These are phyloP conservation scores for Echinarachnius parma DNA, from an alignment of 53 echinoderm and acorn worm species.

Conservation along the genomic window DNA sequence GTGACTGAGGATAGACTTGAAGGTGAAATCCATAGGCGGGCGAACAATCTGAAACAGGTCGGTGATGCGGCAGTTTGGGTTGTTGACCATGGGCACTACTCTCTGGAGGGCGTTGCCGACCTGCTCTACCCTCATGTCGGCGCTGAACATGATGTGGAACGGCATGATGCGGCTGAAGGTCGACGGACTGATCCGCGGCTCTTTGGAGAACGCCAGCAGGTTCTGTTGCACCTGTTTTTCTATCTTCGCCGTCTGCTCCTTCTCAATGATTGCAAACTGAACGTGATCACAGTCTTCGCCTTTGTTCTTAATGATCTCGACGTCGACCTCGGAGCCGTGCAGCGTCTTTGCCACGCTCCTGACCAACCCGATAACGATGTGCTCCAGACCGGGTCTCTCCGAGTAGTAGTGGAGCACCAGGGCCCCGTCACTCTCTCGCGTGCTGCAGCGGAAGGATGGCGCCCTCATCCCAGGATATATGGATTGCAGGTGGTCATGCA, in stretches of 20 bases:
- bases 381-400: slow-evolving; percentile 84
- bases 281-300: slow-evolving; percentile 95
- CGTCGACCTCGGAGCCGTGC: slow-evolving; percentile 78
- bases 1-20: slow-evolving; percentile 89
- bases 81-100: slow-evolving; percentile 65
- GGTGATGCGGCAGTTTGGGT: slow-evolving; percentile 66
- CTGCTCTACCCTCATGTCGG: slow-evolving; percentile 73
- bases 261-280: slow-evolving; percentile 89
- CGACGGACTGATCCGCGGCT: slow-evolving; percentile 76
- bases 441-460: slow-evolving; percentile 93
- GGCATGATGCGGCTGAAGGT: slow-evolving; percentile 87
- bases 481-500: slow-evolving; percentile 90
- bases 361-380: slow-evolving; percentile 90
- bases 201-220: slow-evolving; percentile 50
- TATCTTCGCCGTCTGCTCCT: slow-evolving; percentile 47
- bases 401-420: slow-evolving; percentile 98
- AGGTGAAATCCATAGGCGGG: slow-evolving; percentile 94
- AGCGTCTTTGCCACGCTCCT: slow-evolving; percentile 73
- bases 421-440: slow-evolving; percentile 84
- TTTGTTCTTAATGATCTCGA: slow-evolving; percentile 79
- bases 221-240: slow-evolving; percentile 28
- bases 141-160: slow-evolving; percentile 93
- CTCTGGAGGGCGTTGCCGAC: slow-evolving; percentile 82
- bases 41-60: slow-evolving; percentile 77
- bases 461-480: slow-evolving; percentile 98